These are phyloP conservation scores for Agelastica alni DNA, from an alignment of 2,888 invertebrate species.

Conservation along the genomic window DNA sequence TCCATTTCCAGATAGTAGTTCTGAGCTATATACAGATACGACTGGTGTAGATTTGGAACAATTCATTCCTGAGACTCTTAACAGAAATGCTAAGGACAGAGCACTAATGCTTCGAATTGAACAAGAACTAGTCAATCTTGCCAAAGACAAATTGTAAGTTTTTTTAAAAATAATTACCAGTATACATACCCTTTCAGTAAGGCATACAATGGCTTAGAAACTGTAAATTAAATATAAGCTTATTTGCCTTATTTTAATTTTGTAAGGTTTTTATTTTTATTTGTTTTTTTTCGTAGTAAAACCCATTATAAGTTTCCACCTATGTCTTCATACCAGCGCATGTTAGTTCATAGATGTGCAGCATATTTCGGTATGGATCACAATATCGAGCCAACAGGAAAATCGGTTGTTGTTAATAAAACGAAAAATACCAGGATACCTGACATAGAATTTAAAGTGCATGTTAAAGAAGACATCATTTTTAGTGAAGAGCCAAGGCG, in stretches of 20 bases:
- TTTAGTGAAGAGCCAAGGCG: conserved; percentile 71
- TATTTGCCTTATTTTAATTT: neutral
- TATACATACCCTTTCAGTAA: too few relatives aligned
- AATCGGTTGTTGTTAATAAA: conserved; percentile 83
- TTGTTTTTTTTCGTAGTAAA: too few relatives aligned
- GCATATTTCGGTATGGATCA: conserved; percentile 94
- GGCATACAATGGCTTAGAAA: too few relatives aligned
- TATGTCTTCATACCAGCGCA: conserved; percentile 94
- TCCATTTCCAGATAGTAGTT: conserved; percentile 69
- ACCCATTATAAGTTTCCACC: conserved; percentile 84
- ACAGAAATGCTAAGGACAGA: conserved; percentile 88
- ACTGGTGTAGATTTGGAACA: conserved; percentile 81
- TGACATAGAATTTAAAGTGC: conserved; percentile 73
- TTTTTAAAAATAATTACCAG: too few relatives aligned
- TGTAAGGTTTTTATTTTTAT: neutral
- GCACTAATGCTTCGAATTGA: conserved; percentile 85
- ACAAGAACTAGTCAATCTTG: conserved; percentile 80
- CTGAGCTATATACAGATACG: conserved; percentile 74
- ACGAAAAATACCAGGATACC: conserved; percentile 71
- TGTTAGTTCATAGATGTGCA: conserved; percentile 93
- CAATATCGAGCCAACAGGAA: conserved; percentile 84
- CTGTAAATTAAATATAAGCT: too few relatives aligned
- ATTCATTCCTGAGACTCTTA: conserved; percentile 89
- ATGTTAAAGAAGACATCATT: conserved; percentile 67
- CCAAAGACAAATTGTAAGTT: conserved; percentile 80